Percentiles rank a stretch among this genome's conserved stretches.
Conservation (phyloP, 2,797 vertebrate genomes). For the Psittacula derbiana region DNA sequence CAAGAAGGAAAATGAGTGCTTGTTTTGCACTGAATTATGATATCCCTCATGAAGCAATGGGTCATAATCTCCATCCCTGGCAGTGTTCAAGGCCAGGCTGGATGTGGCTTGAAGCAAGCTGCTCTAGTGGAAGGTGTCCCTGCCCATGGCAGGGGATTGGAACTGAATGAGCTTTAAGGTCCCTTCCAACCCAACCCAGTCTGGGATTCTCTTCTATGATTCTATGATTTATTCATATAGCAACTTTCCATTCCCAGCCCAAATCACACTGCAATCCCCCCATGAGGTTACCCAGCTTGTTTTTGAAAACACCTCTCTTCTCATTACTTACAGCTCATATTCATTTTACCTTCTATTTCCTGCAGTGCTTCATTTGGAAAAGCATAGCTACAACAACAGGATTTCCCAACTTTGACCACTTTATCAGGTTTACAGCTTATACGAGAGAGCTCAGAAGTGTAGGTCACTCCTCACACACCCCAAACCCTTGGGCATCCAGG, state of each 20-base stretch:
- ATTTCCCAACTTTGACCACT: neutral
- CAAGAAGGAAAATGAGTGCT: neutral
- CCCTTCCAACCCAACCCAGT: neutral
- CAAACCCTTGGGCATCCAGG: neutral
- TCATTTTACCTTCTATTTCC: neutral
- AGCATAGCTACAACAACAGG: neutral
- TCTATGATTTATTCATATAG: neutral
- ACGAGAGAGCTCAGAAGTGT: fast-evolving
- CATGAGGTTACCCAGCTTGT: neutral
- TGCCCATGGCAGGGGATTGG: neutral
- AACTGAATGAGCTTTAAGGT: neutral
- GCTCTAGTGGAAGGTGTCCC: neutral
- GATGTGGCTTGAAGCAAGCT: neutral
- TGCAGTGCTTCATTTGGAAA: neutral
- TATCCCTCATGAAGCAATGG: neutral
- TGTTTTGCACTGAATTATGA: neutral
- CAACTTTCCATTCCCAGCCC: neutral
- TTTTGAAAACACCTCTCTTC: neutral
- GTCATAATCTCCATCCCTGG: neutral
- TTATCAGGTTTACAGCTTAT: neutral
- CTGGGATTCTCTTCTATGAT: neutral
- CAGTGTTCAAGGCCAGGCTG: neutral
- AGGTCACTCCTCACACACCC: neutral
- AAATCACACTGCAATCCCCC: neutral
- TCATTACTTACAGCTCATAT: neutral